phyloP scores from a whole-genome alignment of 2,797 vertebrate genomes.

The Acridotheres tristis region DNA sequence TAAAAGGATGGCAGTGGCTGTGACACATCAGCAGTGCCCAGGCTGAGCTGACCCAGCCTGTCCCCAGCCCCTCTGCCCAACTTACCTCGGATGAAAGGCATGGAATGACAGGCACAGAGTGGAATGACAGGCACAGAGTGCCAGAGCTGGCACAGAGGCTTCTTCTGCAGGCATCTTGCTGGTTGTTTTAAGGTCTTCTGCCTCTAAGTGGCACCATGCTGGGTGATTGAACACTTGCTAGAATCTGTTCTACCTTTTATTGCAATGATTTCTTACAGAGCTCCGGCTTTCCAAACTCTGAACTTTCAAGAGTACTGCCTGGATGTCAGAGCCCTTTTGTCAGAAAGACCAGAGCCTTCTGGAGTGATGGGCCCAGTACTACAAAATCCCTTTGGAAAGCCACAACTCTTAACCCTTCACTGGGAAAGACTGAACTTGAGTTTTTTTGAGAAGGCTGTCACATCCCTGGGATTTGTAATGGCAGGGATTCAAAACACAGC shows the following conservation, averaged over 20 bases:
- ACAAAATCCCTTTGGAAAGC: slow-evolving; percentile 51
- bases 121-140: slow-evolving; percentile 28
- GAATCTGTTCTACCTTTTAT: slow-evolving; percentile 47
- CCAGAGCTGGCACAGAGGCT: slow-evolving; percentile 13
- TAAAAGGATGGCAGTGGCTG: not conserved
- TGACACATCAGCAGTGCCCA: not conserved
- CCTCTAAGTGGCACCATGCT: slow-evolving; percentile 29
- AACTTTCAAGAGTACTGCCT: not conserved
- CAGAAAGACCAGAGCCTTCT: slow-evolving; percentile 43
- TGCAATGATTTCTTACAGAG: slow-evolving; percentile 48
- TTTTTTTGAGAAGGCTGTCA: not conserved
- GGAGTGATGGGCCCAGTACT: slow-evolving; percentile 18
- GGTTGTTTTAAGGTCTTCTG: slow-evolving; percentile 9
- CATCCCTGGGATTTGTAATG: not conserved
- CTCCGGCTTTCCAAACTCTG: slow-evolving; percentile 11
- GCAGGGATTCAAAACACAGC: not conserved
- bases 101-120: not conserved
- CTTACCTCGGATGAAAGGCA: not conserved
- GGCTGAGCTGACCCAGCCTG: not conserved
- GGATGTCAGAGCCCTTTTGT: slow-evolving; percentile 22
- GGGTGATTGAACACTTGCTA: slow-evolving; percentile 41
- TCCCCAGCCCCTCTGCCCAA: not conserved
- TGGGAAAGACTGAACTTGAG: not conserved
- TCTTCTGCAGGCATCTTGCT: slow-evolving; percentile 26
- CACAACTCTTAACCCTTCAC: slow-evolving; percentile 18